These are phyloP conservation scores for Pollicipes pollicipes DNA, from an alignment of 1,140 invertebrate genomes.

Conservation along the genomic window DNA sequence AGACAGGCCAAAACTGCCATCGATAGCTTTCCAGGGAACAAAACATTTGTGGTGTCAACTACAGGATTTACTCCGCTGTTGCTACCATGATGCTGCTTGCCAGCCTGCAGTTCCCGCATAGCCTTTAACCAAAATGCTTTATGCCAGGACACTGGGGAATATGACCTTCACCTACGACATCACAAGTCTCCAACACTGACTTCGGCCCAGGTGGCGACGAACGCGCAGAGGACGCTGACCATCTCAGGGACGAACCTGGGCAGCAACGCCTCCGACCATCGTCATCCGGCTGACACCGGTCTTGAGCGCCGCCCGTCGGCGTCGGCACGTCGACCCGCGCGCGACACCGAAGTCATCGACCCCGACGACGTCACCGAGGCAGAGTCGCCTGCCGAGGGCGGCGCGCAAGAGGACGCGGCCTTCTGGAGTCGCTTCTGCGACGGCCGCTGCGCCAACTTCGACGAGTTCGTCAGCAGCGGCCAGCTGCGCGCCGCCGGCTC, in stretches of 20 bases:
- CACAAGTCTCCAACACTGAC: conserved; percentile 9
- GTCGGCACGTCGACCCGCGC: neutral
- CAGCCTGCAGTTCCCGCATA: too few relatives aligned
- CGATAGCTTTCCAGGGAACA: too few relatives aligned
- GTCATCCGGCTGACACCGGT: neutral
- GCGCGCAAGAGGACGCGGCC: neutral
- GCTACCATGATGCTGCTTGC: neutral
- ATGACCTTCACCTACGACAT: conserved; percentile 7
- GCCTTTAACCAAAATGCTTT: too few relatives aligned
- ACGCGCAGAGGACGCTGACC: conserved; percentile 2
- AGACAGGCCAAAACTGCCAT: too few relatives aligned
- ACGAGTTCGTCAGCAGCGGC: conserved; percentile 2
- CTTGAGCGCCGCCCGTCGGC: neutral
- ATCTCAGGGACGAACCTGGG: conserved; percentile 11
- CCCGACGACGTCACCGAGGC: neutral
- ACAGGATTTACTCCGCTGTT: too few relatives aligned
- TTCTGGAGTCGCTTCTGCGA: conserved; percentile 3
- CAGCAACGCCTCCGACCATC: neutral
- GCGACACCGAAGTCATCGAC: neutral
- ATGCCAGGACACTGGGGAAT: neutral
- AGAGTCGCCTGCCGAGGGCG: neutral
- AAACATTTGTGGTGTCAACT: too few relatives aligned
- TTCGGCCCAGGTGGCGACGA: neutral
- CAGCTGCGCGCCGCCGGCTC: conserved; percentile 10
- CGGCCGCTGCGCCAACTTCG: conserved; percentile 6